Base-by-base conservation (phyloP, 2,113 vertebrate species). In the Hylia prasina region DNA sequence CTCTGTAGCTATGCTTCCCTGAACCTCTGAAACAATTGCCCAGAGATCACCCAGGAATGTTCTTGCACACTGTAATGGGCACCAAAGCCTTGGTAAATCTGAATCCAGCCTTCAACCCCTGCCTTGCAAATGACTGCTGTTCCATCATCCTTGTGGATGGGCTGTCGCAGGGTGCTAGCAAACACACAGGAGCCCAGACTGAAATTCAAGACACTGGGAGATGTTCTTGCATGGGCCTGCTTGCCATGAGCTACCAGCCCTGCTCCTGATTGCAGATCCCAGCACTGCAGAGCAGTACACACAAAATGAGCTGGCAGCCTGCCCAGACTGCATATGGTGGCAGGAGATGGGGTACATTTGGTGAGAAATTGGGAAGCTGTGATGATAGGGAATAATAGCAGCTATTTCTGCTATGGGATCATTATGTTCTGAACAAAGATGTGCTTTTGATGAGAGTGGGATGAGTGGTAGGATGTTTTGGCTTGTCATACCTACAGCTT, bases 91-190 rank as follows among this genome's bases (percentile, higher is more conserved):
- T 92, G 93, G 78, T 42, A 83, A 64, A 85, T 64, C 90, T 79
- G 64, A 57, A 72, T 75, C 31, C 30, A 75, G 45, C 76, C 82
- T 94, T 96, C 73, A 69, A n/a, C 61, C 22, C 11, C 40, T 80
- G 69, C 42, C 53, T 95, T 76, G 23, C 47, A 81, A 81, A 87
- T 76, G 93, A 82, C 75, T 95, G 58, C 8, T 83, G 20, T 72
- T 96, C 85, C 63, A 89, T 94, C 93, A 95, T 94, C 63, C 82
- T 85, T 94, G 82, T 56, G 94, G 94, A 93, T 93, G 79, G 83
- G n/a, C 56, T 95, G 69, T 96, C 47, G 13, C 47, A 95, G 22
- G 13, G 45, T 80, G 82, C 87, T 83, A 79, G 92, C 70, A 95
- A 93, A 90, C 50, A 90, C 54, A 64, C 0, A 0, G 40, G 63